Evolutionary conservation across 2,113 vertebrate genomes (phyloP).

Genomic region (Dermatemys mawii): DNA sequence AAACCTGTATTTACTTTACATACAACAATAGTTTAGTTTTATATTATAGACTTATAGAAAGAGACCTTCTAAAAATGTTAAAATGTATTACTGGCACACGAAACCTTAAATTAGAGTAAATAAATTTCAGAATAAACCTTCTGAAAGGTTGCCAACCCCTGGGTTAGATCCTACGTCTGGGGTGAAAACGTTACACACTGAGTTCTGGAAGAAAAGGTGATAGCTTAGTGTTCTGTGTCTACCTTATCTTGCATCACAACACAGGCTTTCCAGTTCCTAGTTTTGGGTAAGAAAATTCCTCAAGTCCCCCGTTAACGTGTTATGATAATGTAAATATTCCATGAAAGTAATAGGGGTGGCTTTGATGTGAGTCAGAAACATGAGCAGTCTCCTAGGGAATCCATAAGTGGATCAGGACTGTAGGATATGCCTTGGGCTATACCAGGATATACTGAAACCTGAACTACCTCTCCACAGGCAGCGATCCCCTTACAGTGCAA

Average conservation of each 20-base stretch:
- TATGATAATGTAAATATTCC: rapidly evolving
- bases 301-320: rapidly evolving
- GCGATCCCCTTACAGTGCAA: rapidly evolving
- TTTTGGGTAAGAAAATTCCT: neutral
- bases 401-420: neutral
- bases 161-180: neutral
- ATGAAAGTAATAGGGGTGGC: rapidly evolving
- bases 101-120: no score
- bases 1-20: no score
- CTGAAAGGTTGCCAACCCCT: no score
- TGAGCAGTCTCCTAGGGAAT: rapidly evolving
- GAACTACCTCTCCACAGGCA: rapidly evolving
- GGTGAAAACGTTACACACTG: neutral
- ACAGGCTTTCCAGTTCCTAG: rapidly evolving
- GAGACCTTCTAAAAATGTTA: no score
- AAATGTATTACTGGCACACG: no score
- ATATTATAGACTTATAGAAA: no score
- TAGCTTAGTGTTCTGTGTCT: rapidly evolving
- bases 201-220: neutral
- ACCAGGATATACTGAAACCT: neutral
- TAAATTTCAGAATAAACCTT: no score
- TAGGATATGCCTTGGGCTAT: rapidly evolving
- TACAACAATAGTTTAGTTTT: no score
- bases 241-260: rapidly evolving
- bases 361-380: neutral